A percentile compares a stretch with the other conserved stretches of the same genome.
These are phyloP conservation scores for Panagrolaimus sp. DNA, from an alignment of 1,140 invertebrate genomes.

Conservation along the genomic window DNA sequence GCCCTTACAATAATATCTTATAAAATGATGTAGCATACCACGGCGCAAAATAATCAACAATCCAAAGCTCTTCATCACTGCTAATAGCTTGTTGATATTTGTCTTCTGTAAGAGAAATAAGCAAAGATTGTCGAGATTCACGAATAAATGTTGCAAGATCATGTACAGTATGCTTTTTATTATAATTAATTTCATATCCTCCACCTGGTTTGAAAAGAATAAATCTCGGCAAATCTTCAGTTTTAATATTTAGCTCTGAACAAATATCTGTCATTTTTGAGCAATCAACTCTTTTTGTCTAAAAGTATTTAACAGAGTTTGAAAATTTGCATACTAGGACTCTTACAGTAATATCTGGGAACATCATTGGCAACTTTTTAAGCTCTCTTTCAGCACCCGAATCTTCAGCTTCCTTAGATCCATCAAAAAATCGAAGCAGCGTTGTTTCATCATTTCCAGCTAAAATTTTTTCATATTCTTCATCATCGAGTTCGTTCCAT, in stretches of 20 bases:
- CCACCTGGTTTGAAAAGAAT: constrained; percentile 69
- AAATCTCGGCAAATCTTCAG: constrained; percentile 68
- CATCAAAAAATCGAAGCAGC: constrained; percentile 65
- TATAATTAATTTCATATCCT: constrained; percentile 70
- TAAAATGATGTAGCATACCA: too few species aligned
- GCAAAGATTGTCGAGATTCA: constrained; percentile 65
- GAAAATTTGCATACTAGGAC: too few species aligned
- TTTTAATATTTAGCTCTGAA: constrained; percentile 59
- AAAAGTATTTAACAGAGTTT: too few species aligned
- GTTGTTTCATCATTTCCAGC: constrained; percentile 65
- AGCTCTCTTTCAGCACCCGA: constrained; percentile 60
- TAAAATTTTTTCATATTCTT: constrained; percentile 18
- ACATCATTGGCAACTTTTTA: constrained; percentile 64
- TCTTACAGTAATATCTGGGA: constrained; percentile 61
- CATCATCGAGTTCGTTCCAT: constrained; percentile 58
- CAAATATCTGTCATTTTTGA: constrained; percentile 63
- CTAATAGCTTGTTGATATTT: constrained; percentile 57
- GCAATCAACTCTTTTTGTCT: constrained; percentile 63
- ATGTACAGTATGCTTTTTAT: constrained; percentile 64
- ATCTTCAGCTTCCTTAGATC: constrained; percentile 63
- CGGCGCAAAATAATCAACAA: constrained; percentile 68
- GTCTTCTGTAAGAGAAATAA: constrained; percentile 67
- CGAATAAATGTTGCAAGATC: constrained; percentile 69
- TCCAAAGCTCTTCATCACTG: constrained; percentile 63
- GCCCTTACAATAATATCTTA: too few species aligned